Conservation (phyloP, 2,113 vertebrate species). For the Raja brachyura region DNA sequence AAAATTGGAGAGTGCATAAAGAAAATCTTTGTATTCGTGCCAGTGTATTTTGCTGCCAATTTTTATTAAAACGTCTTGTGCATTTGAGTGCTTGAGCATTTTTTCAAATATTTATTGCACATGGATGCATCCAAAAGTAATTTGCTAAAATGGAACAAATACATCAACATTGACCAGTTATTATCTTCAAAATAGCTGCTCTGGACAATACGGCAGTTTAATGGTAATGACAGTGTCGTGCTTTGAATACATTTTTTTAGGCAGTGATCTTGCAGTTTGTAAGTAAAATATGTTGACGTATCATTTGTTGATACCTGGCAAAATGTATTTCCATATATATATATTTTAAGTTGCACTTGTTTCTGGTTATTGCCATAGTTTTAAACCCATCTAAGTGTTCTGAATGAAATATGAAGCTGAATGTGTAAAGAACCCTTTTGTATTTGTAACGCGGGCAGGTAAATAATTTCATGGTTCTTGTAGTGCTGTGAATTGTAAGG, state of each 20-base stretch:
- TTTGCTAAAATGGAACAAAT: not conserved
- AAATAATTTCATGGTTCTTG: not conserved
- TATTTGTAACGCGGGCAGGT: not conserved
- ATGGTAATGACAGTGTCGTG: not conserved
- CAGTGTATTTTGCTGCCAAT: not conserved
- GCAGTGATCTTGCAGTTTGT: not conserved
- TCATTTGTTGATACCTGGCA: not conserved
- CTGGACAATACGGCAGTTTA: not conserved
- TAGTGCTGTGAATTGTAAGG: no score
- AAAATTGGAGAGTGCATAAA: not conserved
- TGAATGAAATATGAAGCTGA: not conserved
- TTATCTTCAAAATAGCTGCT: not conserved
- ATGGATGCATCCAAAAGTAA: not conserved
- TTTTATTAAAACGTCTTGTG: not conserved
- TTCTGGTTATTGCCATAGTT: not conserved
- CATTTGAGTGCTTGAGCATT: not conserved
- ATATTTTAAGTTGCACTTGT: no score
- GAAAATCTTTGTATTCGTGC: slow-evolving; percentile 9
- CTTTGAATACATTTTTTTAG: not conserved
- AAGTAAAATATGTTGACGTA: not conserved
- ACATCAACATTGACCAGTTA: not conserved
- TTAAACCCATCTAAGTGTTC: not conserved
- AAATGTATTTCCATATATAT: not conserved
- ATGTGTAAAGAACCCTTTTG: not conserved
- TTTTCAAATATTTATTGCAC: not conserved